Evolutionary conservation across 2,113 vertebrate species (phyloP).

Genomic region (Arothron firmamentum): DNA sequence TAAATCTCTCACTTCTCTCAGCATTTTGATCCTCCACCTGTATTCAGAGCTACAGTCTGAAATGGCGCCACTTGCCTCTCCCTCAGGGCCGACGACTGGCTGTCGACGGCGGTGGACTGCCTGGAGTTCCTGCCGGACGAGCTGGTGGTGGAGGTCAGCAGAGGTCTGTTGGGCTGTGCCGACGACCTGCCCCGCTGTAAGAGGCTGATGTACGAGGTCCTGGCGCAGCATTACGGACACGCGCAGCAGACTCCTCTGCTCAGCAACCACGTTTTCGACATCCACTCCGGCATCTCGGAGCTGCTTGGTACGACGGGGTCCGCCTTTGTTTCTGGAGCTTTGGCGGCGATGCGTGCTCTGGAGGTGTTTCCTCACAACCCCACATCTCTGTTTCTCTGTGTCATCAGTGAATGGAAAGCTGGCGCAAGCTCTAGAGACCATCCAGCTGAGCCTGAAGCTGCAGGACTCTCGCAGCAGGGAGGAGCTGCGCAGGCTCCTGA

Average conservation of each 20-base stretch:
- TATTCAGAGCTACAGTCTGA: neutral
- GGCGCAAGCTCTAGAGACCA: constrained; percentile 85
- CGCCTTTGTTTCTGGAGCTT: constrained; percentile 7
- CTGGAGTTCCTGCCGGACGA: constrained; percentile 91
- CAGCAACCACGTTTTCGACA: constrained; percentile 84
- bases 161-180: constrained; percentile 80
- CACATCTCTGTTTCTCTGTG: constrained; percentile 2
- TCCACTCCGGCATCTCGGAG: constrained; percentile 91
- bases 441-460: constrained; percentile 92
- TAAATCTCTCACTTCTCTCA: neutral
- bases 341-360: constrained; percentile 68
- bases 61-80: neutral
- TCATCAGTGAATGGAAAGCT: constrained; percentile 89
- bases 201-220: constrained; percentile 81
- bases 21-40: neutral
- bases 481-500: constrained; percentile 88
- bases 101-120: constrained; percentile 88
- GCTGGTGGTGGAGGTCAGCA: constrained; percentile 89
- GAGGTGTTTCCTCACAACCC: neutral
- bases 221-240: constrained; percentile 83
- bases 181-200: constrained; percentile 80
- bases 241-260: constrained; percentile 81
- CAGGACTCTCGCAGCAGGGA: constrained; percentile 85
- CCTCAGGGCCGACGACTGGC: constrained; percentile 89
- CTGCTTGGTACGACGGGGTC: constrained; percentile 82